These are phyloP conservation scores for Speoplatyrhinus poulsoni DNA, from an alignment of 2,113 vertebrate species.

Conservation along the genomic window DNA sequence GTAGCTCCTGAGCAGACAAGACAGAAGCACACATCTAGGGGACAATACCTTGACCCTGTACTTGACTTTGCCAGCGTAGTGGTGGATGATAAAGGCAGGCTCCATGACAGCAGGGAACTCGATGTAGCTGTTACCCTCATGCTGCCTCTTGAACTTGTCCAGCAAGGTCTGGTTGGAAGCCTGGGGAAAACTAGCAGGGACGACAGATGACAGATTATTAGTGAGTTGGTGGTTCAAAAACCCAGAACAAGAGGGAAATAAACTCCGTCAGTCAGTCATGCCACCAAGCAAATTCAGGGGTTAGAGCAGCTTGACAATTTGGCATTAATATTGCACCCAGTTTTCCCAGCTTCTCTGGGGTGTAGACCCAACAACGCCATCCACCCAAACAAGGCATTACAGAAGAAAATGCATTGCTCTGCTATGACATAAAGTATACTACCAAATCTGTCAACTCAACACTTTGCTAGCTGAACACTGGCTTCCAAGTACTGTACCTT, in stretches of 20 bases:
- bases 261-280: too few relatives aligned
- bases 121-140: conserved; percentile 91
- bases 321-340: not conserved
- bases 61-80: conserved; percentile 96
- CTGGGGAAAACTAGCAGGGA: conserved; percentile 85
- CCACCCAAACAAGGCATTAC: conserved; percentile 28
- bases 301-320: too few relatives aligned
- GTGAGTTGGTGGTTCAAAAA: not conserved
- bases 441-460: not conserved
- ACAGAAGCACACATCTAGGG: too few relatives aligned
- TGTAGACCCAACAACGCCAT: not conserved
- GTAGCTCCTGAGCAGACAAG: not conserved
- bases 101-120: conserved; percentile 97
- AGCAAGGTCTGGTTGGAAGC: conserved; percentile 93
- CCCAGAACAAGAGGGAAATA: too few relatives aligned
- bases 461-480: conserved; percentile 50
- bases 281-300: too few relatives aligned
- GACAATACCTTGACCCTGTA: conserved; percentile 88
- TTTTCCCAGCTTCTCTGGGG: conserved; percentile 9
- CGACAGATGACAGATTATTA: not conserved
- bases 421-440: too few relatives aligned
- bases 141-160: conserved; percentile 94
- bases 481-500: conserved; percentile 22
- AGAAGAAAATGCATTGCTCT: too few relatives aligned
- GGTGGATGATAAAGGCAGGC: conserved; percentile 93